Evolutionary conservation across 2,113 vertebrate species (phyloP), one percentile per base, ranked within the genome.

Genomic region (Emydocephalus ijimae): DNA sequence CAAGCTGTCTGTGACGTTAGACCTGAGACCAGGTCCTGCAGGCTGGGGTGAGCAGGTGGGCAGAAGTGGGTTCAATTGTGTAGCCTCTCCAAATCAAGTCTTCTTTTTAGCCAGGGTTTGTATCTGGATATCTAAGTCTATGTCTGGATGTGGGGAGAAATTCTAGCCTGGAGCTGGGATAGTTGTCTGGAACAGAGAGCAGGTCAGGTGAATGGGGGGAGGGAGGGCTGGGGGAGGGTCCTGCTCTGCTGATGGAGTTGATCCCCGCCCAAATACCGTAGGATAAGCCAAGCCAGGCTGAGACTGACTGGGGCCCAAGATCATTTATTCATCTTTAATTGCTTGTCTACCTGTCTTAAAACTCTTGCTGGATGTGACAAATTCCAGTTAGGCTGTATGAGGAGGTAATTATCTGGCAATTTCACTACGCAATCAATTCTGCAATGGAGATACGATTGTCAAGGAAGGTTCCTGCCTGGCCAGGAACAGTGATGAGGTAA

Each of bases 271-370:
- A n/a, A 69, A 11, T 69, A 34, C 64, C 0, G 0, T n/a, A 34
- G 14, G 64, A 69, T 9, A 69, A n/a, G 55, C 26, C 0, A 0
- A 93, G 92, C 85, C 12, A 8, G 57, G 15, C 29, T 95, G 92
- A 87, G 94, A 92, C 69, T 85, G 95, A 93, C 89, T 89, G 85
- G 45, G 92, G 92, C 91, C 92, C 92, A 93, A 91, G 93, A 96
- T 96, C 95, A 95, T 96, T 95, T 96, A 97, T 97, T 97, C 96
- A 93, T 93, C 93, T 96, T 94, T 97, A 97, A 97, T 97, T 97
- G 96, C 96, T 95, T 97, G 96, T 96, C 96, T 97, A 95, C 95
- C 94, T 96, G 96, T 96, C 95, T 96, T 95, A 69, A 92, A 94
- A 92, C 96, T 97, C 96, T 96, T 97, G 96, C 95, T 95, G 96